These are phyloP conservation scores for Crenichthys baileyi DNA, from an alignment of 2,797 vertebrate genomes.

Conservation along the genomic window DNA sequence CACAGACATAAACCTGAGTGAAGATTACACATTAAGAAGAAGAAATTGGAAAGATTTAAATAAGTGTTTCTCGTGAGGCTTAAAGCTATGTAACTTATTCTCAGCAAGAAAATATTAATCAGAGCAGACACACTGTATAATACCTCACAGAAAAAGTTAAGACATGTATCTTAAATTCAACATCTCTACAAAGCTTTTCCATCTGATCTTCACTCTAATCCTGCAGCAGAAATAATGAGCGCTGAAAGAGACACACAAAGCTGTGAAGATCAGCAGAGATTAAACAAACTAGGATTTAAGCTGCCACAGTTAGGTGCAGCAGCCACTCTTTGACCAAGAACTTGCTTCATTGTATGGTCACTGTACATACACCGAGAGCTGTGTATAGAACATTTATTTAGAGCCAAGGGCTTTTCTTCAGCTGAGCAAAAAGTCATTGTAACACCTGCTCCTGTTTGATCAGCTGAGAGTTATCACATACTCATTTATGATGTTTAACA, in stretches of 20 bases:
- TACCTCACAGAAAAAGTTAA: conserved; percentile 50
- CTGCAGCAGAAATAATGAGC: conserved; percentile 33
- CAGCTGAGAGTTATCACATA: conserved; percentile 69
- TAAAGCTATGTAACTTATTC: conserved; percentile 71
- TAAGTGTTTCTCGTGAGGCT: conserved; percentile 61
- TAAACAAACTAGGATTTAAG: conserved; percentile 31
- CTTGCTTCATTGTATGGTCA: conserved; percentile 18
- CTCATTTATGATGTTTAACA: conserved; percentile 49
- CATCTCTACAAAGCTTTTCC: conserved; percentile 60
- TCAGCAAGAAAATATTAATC: conserved; percentile 69
- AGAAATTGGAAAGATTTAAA: conserved; percentile 69
- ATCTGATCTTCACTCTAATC: conserved; percentile 56
- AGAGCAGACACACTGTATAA: conserved; percentile 68
- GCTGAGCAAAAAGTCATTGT: conserved; percentile 57
- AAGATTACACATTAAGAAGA: conserved; percentile 22
- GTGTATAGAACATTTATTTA: conserved; percentile 23
- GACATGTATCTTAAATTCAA: conserved; percentile 56
- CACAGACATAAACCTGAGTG: conserved; percentile 17
- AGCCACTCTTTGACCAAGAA: conserved; percentile 3
- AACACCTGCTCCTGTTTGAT: conserved; percentile 63
- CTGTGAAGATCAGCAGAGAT: conserved; percentile 50
- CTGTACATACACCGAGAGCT: conserved; percentile 3
- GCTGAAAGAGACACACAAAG: conserved; percentile 31
- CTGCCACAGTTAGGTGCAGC: conserved; percentile 4
- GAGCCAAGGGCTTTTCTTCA: conserved; percentile 25